Conservation (phyloP, 2,797 vertebrate species). For the Neosalanx taihuensis region DNA sequence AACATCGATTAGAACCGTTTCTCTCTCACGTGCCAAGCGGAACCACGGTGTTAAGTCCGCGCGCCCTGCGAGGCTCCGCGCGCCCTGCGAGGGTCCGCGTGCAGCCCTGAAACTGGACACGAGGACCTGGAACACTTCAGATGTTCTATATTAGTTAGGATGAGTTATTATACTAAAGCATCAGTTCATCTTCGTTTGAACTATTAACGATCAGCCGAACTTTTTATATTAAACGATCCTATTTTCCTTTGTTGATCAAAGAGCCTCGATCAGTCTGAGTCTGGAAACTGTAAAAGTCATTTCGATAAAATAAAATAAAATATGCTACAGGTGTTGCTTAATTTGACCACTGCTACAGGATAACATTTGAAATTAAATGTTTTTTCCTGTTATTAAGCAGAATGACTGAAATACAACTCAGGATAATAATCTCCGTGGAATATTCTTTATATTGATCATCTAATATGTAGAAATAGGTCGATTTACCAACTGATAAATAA, state of each 20-base stretch:
- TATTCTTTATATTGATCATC: not conserved
- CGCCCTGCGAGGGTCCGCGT: no score
- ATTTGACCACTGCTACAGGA: not conserved
- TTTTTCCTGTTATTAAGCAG: not conserved
- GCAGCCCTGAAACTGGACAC: not conserved
- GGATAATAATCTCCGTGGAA: no score
- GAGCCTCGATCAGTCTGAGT: not conserved
- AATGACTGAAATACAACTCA: not conserved
- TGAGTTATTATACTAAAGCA: no score
- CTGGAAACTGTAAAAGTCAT: not conserved
- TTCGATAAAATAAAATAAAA: not conserved
- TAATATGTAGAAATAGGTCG: not conserved
- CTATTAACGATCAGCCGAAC: not conserved
- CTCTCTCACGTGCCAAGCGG: not conserved
- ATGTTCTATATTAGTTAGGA: not conserved
- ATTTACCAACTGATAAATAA: not conserved
- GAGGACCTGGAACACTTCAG: not conserved
- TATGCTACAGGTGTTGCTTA: not conserved
- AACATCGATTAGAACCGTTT: not conserved
- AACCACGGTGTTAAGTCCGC: not conserved
- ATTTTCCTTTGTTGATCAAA: no score
- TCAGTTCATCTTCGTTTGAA: not conserved
- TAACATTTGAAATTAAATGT: not conserved
- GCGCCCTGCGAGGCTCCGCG: not conserved
- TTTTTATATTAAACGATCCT: no score